A percentile compares a stretch with the other conserved stretches of the same genome.
phyloP scores from a whole-genome alignment of 2,797 vertebrate species.

The Tapirus indicus region DNA sequence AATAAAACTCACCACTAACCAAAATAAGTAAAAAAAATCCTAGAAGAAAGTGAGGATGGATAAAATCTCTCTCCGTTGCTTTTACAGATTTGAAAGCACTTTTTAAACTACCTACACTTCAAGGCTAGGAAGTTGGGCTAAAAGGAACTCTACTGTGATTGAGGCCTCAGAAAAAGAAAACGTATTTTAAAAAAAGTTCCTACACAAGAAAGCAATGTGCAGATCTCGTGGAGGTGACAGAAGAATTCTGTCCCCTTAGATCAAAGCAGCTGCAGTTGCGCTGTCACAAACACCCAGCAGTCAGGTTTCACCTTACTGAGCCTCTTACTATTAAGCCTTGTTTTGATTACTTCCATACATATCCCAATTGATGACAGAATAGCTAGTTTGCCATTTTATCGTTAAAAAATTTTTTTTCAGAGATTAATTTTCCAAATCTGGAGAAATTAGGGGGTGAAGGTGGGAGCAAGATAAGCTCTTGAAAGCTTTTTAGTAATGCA shows the following conservation, averaged over 20 bases:
- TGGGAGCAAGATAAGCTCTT: no score
- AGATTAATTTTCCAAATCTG: neutral
- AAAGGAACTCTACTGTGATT: neutral
- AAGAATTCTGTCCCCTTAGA: neutral
- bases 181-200: neutral
- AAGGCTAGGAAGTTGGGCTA: neutral
- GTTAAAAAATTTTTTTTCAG: neutral
- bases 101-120: neutral
- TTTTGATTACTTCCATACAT: neutral
- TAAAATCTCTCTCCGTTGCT: neutral
- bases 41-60: neutral
- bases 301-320: neutral
- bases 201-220: neutral
- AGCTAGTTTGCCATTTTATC: neutral
- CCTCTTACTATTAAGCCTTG: neutral
- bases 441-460: neutral
- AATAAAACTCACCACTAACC: neutral
- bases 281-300: neutral
- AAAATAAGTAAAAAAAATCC: neutral
- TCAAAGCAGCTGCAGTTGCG: neutral
- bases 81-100: neutral
- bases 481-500: neutral
- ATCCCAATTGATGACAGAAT: neutral
- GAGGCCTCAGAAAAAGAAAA: neutral
- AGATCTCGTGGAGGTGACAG: neutral